Base-by-base conservation (phyloP, 2,113 vertebrate genomes). In the Psophia crepitans region DNA sequence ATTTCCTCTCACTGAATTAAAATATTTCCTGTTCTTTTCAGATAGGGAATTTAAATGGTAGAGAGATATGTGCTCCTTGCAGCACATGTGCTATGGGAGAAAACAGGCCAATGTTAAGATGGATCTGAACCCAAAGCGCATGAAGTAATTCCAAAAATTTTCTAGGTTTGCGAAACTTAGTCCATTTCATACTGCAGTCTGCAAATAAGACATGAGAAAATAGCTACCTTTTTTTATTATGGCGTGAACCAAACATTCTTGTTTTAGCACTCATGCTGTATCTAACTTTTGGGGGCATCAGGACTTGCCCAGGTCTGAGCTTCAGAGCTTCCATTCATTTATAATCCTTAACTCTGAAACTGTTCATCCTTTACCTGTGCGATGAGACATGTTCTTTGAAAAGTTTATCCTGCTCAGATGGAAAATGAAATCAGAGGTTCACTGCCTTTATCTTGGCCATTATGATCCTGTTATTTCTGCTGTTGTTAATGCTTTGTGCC, bases 1-100 rank as follows among this genome's bases (percentile, higher is more conserved):
- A 81, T 92, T 96, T 97, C 66, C 74, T 92, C 53, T 89, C 69
- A 60, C 74, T 68, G 89, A 77, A 85, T 89, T 97, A 2, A 95
- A 86, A 49, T 92, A 90, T 84, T 92, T 93, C 71, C 91, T 93
- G 71, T 43, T 86, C 88, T 76, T 93, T 87, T 90, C 51, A 90
- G 90, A 84, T 79, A 89, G 96, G 70, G 65, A 37, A 82, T 74
- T 93, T 90, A 86, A 87, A 89, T 51, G 51, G 74, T 49, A 84
- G 49, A 84, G n/a, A 79, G 32, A 44, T 18, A 71, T 24, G 14
- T 46, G 57, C 15, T 46, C 16, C 44, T 41, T 70, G 23, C 49
- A 81, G 48, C 56, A 83, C 63, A 94, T 79, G 44, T 57, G 39
- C 63, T 58, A 14, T 11, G 32, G 58, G 44, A 96, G 56, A 86